Conservation (phyloP, 2,113 vertebrate genomes). For the Heterotilapia buettikoferi region DNA sequence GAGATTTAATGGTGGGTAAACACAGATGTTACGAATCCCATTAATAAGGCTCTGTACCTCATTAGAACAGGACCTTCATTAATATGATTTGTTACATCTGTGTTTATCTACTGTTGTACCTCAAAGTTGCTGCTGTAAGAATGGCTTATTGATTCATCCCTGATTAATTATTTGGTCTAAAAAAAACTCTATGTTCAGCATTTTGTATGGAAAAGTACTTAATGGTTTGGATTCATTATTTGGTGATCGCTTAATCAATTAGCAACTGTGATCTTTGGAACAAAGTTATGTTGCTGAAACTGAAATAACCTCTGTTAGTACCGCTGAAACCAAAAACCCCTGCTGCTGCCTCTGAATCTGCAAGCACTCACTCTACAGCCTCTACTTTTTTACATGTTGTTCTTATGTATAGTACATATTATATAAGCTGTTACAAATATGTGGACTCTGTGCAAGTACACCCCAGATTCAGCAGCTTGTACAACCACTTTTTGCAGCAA, state of each 20-base stretch:
- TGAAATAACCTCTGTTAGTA: neutral
- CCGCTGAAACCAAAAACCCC: neutral
- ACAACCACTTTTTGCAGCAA: neutral
- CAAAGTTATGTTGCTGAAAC: neutral
- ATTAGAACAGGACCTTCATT: neutral
- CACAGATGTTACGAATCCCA: neutral
- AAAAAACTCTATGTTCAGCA: neutral
- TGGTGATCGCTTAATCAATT: neutral
- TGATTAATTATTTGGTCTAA: neutral
- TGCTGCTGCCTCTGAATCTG: neutral
- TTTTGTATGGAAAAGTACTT: neutral
- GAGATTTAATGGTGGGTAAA: neutral
- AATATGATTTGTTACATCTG: neutral
- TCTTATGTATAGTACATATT: neutral
- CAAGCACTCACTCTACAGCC: neutral
- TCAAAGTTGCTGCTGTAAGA: neutral
- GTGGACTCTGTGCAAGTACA: neutral
- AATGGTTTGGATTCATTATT: neutral
- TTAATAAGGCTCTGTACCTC: neutral
- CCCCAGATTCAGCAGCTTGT: neutral
- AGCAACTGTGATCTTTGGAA: neutral
- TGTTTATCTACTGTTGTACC: neutral
- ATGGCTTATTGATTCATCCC: neutral
- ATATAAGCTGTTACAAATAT: neutral
- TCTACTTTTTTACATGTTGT: neutral